Evolutionary conservation across 2,113 vertebrate genomes (phyloP), one percentile per base, ranked within the genome.

Genomic region (Pholis gunnellus): DNA sequence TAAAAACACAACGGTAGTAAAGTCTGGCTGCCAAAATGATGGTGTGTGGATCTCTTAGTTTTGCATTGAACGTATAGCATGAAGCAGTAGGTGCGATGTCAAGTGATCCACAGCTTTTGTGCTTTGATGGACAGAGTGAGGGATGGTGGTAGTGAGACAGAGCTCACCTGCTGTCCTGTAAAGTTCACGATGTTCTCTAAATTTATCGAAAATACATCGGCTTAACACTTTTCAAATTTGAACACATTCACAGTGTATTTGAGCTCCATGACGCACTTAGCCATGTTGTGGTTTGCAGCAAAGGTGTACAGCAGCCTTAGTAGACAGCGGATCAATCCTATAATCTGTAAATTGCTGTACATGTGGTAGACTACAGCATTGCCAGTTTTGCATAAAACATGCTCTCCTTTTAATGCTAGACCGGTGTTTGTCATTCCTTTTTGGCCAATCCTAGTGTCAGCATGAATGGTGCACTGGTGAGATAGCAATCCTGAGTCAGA

Each of bases 401-500:
- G 29, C 25, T 61, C 22, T 67, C 14, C 34, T 14, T 63, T 81
- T 82, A 75, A 79, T 70, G 67, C 81, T 56, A 60, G 40, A 74
- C 68, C 74, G 34, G 50, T 67, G 68, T 80, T 81, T 85, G 82
- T 81, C 88, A 76, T 91, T 92, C 78, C 79, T 87, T 82, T 75
- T 65, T 72, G 18, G 34, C 44, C 46, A 78, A 52, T 71, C 57
- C 74, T 34, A n/a, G 72, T 61, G 72, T 66, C 67, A 56, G 70
- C 87, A 79, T 91, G 85, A 89, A 91, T 83, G 90, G 81, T 82
- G 71, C 52, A 67, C 77, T 57, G 88, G 68, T 79, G 65, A 87
- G 85, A 87, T 79, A 85, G 85, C 82, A 79, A 73, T 88, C 70
- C 89, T 74, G 84, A 92, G 85, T 92, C 88, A 81, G 80, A 92